These are phyloP conservation scores for Glandiceps talaboti DNA, from an alignment of 53 echinoderm and acorn worm species.

Conservation along the genomic window DNA sequence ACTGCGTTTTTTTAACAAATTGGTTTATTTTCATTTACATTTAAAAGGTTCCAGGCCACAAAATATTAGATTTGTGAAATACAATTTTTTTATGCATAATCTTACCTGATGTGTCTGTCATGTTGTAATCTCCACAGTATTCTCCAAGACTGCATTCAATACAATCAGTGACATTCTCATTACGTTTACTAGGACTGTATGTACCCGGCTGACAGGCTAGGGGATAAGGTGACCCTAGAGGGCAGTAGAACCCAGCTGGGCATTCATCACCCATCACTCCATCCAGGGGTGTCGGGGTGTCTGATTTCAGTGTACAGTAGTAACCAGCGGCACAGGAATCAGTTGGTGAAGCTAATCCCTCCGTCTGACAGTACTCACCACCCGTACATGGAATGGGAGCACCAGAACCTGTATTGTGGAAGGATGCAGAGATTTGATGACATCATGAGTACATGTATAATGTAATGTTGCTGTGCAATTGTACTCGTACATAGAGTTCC, in stretches of 20 bases:
- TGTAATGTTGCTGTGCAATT: too few relatives aligned
- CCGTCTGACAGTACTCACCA: constrained; percentile 78
- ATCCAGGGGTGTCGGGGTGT: constrained; percentile 58
- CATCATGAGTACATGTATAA: too few relatives aligned
- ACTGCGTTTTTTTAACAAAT: too few relatives aligned
- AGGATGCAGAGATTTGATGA: too few relatives aligned
- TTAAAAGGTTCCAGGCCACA: too few relatives aligned
- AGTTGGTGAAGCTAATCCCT: constrained; percentile 61
- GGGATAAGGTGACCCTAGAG: constrained; percentile 58
- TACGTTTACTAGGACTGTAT: constrained; percentile 53
- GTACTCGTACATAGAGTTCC: too few relatives aligned
- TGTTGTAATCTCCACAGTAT: constrained; percentile 87
- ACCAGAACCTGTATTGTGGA: constrained; percentile 71
- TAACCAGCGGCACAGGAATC: constrained; percentile 57
- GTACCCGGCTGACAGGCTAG: constrained; percentile 69
- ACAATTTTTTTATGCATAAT: too few relatives aligned
- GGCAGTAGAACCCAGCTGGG: constrained; percentile 87
- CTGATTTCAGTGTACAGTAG: constrained; percentile 79
- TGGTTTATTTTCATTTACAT: too few relatives aligned
- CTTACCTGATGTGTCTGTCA: constrained; percentile 77
- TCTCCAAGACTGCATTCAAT: constrained; percentile 63
- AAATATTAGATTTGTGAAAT: too few relatives aligned
- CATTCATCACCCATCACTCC: constrained; percentile 74
- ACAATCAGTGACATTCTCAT: constrained; percentile 70
- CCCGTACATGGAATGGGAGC: constrained; percentile 60